Percentiles rank a stretch among this genome's conserved stretches.
These are phyloP conservation scores for Bombus waltoni DNA, from an alignment of 1,140 invertebrate species.

Conservation along the genomic window DNA sequence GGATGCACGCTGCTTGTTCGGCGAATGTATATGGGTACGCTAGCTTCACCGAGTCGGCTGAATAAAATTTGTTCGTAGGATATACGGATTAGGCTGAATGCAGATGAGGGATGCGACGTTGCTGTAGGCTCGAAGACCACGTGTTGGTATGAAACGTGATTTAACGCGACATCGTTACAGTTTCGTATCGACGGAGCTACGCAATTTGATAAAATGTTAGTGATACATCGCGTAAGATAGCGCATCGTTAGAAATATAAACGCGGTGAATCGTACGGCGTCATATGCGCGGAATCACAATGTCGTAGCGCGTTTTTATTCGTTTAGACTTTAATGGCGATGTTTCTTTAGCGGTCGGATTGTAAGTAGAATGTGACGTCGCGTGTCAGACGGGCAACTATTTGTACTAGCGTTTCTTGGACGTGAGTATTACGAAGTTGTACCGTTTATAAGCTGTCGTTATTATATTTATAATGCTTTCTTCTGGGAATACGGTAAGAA, in stretches of 20 bases:
- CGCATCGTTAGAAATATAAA: too few relatives aligned
- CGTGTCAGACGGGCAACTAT: not conserved
- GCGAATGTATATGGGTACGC: not conserved
- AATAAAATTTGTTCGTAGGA: slow-evolving; percentile 15
- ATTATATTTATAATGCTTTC: not conserved
- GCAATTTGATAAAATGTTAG: too few relatives aligned
- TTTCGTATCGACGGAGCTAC: too few relatives aligned
- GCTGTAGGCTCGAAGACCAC: too few relatives aligned
- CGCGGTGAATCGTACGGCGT: too few relatives aligned
- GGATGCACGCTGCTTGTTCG: not conserved
- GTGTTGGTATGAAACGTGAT: too few relatives aligned
- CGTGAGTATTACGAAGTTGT: not conserved
- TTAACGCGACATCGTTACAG: too few relatives aligned
- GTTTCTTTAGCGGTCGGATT: not conserved
- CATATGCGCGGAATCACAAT: too few relatives aligned
- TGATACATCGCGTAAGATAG: too few relatives aligned
- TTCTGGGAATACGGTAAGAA: not conserved
- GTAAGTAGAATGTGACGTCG: slow-evolving; percentile 20
- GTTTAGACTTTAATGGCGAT: too few relatives aligned
- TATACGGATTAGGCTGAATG: not conserved
- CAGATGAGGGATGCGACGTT: not conserved
- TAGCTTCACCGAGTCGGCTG: not conserved
- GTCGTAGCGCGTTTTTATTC: too few relatives aligned
- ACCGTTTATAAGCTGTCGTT: not conserved
- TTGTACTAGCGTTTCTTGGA: too few relatives aligned